phyloP scores from a whole-genome alignment of 2,113 vertebrate genomes.

The Stegostoma tigrinum region DNA sequence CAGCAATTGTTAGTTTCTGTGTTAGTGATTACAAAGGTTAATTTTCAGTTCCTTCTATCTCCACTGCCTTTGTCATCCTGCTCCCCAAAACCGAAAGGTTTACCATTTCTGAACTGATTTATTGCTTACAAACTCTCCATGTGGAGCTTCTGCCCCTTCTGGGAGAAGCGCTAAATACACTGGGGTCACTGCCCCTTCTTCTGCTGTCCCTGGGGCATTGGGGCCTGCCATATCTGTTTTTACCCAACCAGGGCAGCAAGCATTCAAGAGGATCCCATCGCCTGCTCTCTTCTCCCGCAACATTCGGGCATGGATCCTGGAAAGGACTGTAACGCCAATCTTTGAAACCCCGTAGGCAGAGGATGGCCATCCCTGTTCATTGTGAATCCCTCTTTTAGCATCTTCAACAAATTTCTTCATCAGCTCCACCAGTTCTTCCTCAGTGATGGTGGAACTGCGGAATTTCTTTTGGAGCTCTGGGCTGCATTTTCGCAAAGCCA shows the following conservation, averaged over 20 bases:
- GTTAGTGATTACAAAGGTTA: background rate
- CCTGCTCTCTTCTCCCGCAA: slow-evolving; percentile 58
- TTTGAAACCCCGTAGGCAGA: slow-evolving; percentile 75
- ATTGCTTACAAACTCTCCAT: slow-evolving; percentile 68
- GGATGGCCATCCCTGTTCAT: slow-evolving; percentile 66
- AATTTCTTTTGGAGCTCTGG: slow-evolving; percentile 70
- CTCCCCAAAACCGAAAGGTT: slow-evolving; percentile 37
- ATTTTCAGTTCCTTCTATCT: background rate
- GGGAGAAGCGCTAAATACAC: slow-evolving; percentile 79
- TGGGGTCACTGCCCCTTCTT: slow-evolving; percentile 78
- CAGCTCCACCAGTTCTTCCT: slow-evolving; percentile 73
- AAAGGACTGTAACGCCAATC: slow-evolving; percentile 74
- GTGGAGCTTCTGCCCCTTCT: slow-evolving; percentile 58
- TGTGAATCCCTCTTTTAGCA: slow-evolving; percentile 55
- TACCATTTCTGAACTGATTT: slow-evolving; percentile 70
- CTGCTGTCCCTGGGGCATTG: slow-evolving; percentile 69
- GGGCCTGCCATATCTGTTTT: slow-evolving; percentile 79
- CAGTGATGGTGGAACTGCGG: slow-evolving; percentile 70
- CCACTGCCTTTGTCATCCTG: background rate
- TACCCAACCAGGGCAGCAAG: slow-evolving; percentile 91
- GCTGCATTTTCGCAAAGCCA: slow-evolving; percentile 60
- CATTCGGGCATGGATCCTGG: slow-evolving; percentile 69
- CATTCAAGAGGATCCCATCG: slow-evolving; percentile 77
- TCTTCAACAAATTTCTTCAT: slow-evolving; percentile 76
- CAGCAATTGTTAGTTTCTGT: background rate